These are phyloP conservation scores for Ridgeia piscesae DNA, from an alignment of 1,140 invertebrate species.

Conservation along the genomic window DNA sequence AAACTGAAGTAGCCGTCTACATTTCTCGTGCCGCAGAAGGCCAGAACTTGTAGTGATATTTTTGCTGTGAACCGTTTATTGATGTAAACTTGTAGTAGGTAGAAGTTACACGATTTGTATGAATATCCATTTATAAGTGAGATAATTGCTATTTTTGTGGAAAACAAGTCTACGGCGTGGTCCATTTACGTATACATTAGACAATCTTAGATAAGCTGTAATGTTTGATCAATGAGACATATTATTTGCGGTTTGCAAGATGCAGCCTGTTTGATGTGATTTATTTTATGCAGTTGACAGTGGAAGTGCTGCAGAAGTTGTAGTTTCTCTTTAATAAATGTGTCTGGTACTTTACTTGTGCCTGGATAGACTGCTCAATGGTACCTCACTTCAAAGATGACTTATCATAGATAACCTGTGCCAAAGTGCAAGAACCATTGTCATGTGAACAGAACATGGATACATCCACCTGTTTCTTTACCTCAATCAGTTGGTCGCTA, in stretches of 20 bases:
- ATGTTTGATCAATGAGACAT: neutral
- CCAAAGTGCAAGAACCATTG: no score
- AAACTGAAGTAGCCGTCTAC: neutral
- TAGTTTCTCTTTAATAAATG: neutral
- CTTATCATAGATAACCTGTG: neutral
- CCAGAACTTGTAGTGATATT: neutral
- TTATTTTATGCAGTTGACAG: neutral
- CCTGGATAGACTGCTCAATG: neutral
- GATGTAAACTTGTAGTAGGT: neutral
- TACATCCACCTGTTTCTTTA: neutral
- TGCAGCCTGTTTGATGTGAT: neutral
- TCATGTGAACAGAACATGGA: neutral
- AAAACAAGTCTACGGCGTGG: neutral
- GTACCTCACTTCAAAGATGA: neutral
- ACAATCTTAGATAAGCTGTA: neutral
- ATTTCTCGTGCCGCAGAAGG: neutral
- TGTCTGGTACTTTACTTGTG: neutral
- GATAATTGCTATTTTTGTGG: conserved; percentile 1
- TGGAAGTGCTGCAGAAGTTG: neutral
- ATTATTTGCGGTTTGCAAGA: neutral
- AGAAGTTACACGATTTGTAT: neutral
- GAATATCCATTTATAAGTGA: neutral
- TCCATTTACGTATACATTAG: neutral
- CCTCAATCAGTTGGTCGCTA: neutral
- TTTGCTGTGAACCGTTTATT: neutral